Percentiles rank a stretch among this genome's conserved stretches.
Evolutionary conservation across 2,888 invertebrate species (phyloP).

Genomic region (Rosalia funebris): DNA sequence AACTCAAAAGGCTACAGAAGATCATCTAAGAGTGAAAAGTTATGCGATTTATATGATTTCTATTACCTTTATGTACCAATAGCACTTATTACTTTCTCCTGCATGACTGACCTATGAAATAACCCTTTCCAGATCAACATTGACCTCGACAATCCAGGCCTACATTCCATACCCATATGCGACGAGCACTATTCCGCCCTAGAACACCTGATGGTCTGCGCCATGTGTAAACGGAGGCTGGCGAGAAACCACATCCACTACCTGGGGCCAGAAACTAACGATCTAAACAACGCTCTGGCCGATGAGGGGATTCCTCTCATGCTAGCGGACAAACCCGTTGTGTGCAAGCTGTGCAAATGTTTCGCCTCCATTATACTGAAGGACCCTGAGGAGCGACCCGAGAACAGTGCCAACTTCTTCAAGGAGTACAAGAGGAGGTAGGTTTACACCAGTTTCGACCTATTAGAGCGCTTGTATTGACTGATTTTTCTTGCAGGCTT

Average conservation of each 20-base stretch:
- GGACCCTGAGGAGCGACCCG: conserved; percentile 65
- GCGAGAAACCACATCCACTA: conserved; percentile 82
- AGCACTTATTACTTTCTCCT: no score
- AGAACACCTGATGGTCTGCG: conserved; percentile 79
- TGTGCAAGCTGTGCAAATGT: conserved; percentile 85
- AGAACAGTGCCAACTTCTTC: conserved; percentile 67
- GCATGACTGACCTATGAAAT: no score
- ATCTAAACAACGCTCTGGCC: conserved; percentile 66
- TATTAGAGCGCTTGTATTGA: conserved; percentile 16
- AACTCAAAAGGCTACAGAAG: no score
- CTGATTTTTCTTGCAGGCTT: conserved; percentile 70
- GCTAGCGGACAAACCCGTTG: conserved; percentile 75
- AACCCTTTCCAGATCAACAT: conserved; percentile 66
- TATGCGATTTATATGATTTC: no score
- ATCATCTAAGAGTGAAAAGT: no score
- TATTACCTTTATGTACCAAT: no score
- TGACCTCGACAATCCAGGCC: conserved; percentile 71
- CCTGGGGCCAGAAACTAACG: conserved; percentile 69
- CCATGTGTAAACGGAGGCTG: conserved; percentile 79
- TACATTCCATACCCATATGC: conserved; percentile 77
- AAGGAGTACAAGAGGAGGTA: conserved; percentile 73
- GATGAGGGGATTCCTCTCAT: conserved; percentile 76
- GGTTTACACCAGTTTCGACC: no score
- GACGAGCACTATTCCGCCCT: conserved; percentile 76
- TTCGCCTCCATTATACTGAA: conserved; percentile 79